Conservation (phyloP, 2,797 vertebrate genomes). For the Arctocebus calabarensis region DNA sequence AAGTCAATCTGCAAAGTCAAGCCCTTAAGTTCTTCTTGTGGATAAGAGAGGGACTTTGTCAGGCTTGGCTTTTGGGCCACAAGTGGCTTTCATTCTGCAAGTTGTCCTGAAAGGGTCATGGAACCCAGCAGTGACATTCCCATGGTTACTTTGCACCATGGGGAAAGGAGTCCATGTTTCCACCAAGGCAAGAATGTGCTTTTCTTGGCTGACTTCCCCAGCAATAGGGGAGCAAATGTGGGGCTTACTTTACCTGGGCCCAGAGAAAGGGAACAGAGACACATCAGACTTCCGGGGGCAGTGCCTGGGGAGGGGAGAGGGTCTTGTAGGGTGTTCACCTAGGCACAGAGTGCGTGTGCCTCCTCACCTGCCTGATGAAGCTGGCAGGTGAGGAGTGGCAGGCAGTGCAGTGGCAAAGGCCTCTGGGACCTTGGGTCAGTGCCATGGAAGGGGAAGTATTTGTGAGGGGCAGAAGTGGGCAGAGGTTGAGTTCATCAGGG, state of each 20-base stretch:
- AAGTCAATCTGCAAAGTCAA: background rate
- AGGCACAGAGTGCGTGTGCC: fast-evolving
- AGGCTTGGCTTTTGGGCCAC: background rate
- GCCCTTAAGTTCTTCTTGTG: background rate
- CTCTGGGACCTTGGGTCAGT: background rate
- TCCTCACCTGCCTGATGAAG: background rate
- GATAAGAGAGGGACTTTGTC: background rate
- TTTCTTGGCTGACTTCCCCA: background rate
- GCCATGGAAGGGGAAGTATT: background rate
- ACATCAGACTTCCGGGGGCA: background rate
- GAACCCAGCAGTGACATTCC: background rate
- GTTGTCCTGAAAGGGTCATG: background rate
- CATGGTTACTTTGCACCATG: background rate
- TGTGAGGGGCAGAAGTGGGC: background rate
- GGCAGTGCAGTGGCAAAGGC: background rate
- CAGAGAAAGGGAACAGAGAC: background rate
- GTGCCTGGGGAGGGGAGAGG: background rate
- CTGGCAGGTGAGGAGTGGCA: background rate
- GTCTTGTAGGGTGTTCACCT: background rate
- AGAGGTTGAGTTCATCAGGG: background rate
- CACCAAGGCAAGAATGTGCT: background rate
- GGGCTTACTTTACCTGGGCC: background rate
- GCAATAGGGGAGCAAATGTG: too few relatives aligned
- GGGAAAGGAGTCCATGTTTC: background rate
- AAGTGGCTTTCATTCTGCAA: background rate